Evolutionary conservation across 2,113 vertebrate species (phyloP).

Genomic region (Anarhynchus alexandrinus): DNA sequence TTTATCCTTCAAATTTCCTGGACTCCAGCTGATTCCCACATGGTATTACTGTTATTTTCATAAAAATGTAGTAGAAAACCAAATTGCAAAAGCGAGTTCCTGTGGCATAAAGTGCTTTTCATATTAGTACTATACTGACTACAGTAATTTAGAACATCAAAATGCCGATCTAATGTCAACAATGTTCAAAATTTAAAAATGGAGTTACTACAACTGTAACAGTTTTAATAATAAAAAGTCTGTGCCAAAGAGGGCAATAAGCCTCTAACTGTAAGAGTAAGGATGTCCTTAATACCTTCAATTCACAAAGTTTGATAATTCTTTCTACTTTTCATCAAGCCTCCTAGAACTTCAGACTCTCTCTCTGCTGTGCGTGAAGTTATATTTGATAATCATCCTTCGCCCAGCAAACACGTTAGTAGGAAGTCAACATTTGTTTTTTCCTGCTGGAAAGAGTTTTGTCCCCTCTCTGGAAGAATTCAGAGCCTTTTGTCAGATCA

Average conservation of each 20-base stretch:
- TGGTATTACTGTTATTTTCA: neutral
- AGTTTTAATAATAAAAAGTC: neutral
- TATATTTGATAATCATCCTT: neutral
- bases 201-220: neutral
- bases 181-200: neutral
- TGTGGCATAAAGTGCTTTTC: neutral
- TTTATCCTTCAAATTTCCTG: neutral
- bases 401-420: neutral
- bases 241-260: neutral
- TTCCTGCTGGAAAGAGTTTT: neutral
- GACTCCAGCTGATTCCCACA: neutral
- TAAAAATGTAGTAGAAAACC: neutral
- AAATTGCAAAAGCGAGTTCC: neutral
- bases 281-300: neutral
- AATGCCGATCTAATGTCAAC: neutral
- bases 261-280: neutral
- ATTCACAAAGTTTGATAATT: neutral
- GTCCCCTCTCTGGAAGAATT: neutral
- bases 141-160: neutral
- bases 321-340: neutral
- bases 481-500: neutral
- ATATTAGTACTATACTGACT: neutral
- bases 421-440: neutral
- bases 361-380: neutral
- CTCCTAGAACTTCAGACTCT: neutral